These are phyloP conservation scores for Otocyon megalotis DNA, from an alignment of 2,113 vertebrate genomes.

Conservation along the genomic window DNA sequence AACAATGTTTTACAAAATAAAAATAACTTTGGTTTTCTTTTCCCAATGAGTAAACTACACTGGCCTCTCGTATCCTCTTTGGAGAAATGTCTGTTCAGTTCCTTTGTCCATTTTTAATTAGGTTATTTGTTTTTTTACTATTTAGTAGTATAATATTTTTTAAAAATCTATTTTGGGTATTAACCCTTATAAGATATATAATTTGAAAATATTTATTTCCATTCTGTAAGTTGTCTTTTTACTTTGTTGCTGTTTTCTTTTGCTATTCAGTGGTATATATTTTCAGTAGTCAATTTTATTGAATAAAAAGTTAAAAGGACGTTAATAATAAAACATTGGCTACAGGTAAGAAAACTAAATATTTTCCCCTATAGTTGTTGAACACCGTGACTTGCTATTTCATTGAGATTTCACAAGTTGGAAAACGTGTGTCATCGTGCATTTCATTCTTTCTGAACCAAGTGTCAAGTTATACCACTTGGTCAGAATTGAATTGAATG, in stretches of 20 bases:
- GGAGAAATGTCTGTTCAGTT: background rate
- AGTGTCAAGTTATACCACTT: background rate
- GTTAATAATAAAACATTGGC: background rate
- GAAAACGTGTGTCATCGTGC: background rate
- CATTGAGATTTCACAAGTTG: background rate
- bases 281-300: slow-evolving; percentile 11
- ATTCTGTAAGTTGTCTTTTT: background rate
- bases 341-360: background rate
- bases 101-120: background rate
- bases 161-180: background rate
- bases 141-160: background rate
- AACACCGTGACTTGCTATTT: background rate
- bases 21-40: slow-evolving; percentile 26
- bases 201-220: background rate
- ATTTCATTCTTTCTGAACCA: background rate
- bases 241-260: background rate
- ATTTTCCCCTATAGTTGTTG: background rate
- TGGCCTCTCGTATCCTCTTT: background rate
- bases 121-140: background rate
- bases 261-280: background rate
- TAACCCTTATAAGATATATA: background rate
- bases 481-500: background rate
- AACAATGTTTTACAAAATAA: background rate
- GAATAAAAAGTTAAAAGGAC: background rate
- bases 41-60: background rate